phyloP scores from a whole-genome alignment of 2,888 invertebrate genomes.

The Rhagonycha lutea region DNA sequence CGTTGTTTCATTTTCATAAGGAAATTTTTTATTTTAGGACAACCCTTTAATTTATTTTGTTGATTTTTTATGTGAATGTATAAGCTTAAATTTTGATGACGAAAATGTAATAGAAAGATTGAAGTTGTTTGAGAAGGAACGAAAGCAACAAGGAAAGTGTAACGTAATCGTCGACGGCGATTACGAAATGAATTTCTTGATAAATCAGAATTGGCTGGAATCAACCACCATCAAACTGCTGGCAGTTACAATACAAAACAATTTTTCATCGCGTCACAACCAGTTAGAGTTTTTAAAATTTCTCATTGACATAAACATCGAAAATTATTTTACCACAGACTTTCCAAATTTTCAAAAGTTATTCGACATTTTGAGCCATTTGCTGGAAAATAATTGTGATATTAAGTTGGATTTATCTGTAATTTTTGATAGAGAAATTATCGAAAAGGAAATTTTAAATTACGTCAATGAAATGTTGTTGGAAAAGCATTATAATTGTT shows the following conservation, averaged over 20 bases:
- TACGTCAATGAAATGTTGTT: constrained; percentile 61
- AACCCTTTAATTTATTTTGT: constrained; percentile 60
- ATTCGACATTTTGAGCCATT: constrained; percentile 19
- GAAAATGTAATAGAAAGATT: constrained; percentile 44
- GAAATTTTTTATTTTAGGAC: constrained; percentile 58
- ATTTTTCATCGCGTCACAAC: constrained; percentile 66
- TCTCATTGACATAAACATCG: constrained; percentile 62
- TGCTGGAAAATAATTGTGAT: constrained; percentile 52
- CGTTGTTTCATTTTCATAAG: constrained; percentile 5
- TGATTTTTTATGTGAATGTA: constrained; percentile 46
- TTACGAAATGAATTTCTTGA: constrained; percentile 56
- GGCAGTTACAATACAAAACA: constrained; percentile 63
- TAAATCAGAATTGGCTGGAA: constrained; percentile 62
- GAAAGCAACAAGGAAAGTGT: constrained; percentile 43
- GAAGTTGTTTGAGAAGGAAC: constrained; percentile 49
- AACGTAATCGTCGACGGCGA: constrained; percentile 45
- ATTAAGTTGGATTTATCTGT: constrained; percentile 59
- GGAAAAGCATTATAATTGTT: constrained; percentile 60
- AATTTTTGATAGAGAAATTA: constrained; percentile 43
- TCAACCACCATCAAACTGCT: constrained; percentile 63
- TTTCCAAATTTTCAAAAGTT: constrained; percentile 26
- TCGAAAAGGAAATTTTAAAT: constrained; percentile 57
- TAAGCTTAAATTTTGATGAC: constrained; percentile 47
- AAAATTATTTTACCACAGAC: constrained; percentile 57
- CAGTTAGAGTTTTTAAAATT: constrained; percentile 67